Conservation (phyloP, 2,113 vertebrate genomes). For the Paracanthobrama guichenoti region DNA sequence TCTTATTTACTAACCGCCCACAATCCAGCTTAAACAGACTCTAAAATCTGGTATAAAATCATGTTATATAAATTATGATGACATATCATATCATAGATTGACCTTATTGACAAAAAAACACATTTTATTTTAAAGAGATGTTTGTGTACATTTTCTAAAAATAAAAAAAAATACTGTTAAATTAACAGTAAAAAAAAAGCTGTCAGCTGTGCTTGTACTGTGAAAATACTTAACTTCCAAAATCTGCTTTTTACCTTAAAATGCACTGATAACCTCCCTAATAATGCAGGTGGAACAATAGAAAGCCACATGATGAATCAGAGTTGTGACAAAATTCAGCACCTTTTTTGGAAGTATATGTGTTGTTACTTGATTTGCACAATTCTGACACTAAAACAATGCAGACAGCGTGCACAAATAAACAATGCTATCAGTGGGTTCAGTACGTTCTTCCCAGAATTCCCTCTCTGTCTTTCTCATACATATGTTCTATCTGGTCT, state of each 20-base stretch:
- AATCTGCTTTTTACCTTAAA: neutral
- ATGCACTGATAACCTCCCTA: neutral
- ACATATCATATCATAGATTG: neutral
- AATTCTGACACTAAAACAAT: neutral
- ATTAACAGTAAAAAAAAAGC: neutral
- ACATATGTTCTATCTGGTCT: constrained; percentile 35
- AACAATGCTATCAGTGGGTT: neutral
- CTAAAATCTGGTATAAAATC: neutral
- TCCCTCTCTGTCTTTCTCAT: constrained; percentile 2
- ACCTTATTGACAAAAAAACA: neutral
- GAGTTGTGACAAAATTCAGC: neutral
- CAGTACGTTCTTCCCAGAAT: neutral
- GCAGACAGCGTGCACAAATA: neutral
- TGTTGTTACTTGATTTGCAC: neutral
- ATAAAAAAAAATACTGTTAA: neutral
- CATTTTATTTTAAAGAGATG: neutral
- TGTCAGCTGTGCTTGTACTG: neutral
- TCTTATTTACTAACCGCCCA: neutral
- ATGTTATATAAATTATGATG: neutral
- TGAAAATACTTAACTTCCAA: neutral
- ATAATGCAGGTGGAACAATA: neutral
- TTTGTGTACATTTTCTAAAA: neutral
- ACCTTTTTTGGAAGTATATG: neutral
- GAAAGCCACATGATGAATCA: neutral
- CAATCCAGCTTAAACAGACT: neutral